Evolutionary conservation across 1,140 invertebrate genomes (phyloP).

Genomic region (Meloidogyne chitwoodi): DNA sequence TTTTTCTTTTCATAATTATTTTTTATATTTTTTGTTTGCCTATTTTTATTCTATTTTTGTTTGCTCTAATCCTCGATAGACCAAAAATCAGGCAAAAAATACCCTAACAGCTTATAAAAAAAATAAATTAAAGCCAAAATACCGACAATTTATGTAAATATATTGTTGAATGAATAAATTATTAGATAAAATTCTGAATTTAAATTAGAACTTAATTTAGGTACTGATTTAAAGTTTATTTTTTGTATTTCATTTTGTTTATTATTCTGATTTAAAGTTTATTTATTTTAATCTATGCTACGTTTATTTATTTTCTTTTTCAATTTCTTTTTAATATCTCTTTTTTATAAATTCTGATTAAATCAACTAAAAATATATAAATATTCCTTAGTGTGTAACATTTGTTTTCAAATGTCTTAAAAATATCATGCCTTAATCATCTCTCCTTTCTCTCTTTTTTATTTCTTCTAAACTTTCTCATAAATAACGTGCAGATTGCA

Average conservation of each 20-base stretch:
- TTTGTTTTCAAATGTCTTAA: neutral
- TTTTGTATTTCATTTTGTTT: neutral
- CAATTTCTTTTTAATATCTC: neutral
- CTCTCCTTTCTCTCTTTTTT: neutral
- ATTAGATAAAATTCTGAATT: neutral
- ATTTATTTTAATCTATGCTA: too few species aligned
- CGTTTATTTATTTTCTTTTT: too few species aligned
- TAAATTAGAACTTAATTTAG: neutral
- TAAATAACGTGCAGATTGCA: neutral
- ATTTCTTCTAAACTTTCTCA: neutral
- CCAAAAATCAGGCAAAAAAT: neutral
- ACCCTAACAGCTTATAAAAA: neutral
- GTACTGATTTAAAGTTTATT: neutral
- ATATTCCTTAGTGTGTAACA: neutral
- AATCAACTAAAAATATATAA: neutral
- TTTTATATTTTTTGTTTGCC: neutral
- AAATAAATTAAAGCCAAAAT: neutral
- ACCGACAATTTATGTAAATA: neutral
- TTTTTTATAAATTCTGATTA: neutral
- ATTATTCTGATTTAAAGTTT: too few species aligned
- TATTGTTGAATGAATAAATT: neutral
- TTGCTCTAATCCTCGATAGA: neutral
- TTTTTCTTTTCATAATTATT: neutral
- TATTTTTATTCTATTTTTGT: constrained; percentile 1
- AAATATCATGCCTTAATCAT: neutral